phyloP scores from a whole-genome alignment of 2,113 vertebrate species.

The Megaleporinus macrocephalus region DNA sequence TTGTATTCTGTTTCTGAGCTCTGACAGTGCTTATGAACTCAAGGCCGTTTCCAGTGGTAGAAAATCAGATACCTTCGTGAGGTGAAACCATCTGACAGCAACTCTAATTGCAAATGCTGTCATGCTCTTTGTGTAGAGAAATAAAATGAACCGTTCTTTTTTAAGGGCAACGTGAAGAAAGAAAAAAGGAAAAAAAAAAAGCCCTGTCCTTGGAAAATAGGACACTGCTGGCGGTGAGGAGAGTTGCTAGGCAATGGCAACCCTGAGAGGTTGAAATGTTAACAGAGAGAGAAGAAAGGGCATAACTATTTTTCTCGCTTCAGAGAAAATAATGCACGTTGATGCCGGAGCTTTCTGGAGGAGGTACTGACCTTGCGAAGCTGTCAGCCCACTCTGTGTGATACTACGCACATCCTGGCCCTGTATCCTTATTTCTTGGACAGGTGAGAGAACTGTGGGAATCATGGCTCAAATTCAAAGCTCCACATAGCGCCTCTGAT shows the following conservation, averaged over 20 bases:
- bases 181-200: neutral
- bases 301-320: constrained; percentile 26
- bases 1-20: neutral
- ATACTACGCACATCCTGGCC: neutral
- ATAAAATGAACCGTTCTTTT: constrained; percentile 2
- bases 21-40: neutral
- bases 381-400: neutral
- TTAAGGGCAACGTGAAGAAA: neutral
- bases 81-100: neutral
- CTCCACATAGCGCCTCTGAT: neutral
- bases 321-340: neutral
- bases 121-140: neutral
- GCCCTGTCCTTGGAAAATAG: constrained; percentile 25
- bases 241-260: constrained; percentile 51
- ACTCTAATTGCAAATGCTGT: constrained; percentile 12
- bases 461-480: neutral
- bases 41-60: neutral
- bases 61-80: neutral
- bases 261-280: constrained; percentile 35
- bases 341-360: neutral
- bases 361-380: constrained; percentile 17
- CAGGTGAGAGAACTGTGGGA: constrained; percentile 9
- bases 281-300: constrained; percentile 25
- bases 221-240: constrained; percentile 9
- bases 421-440: neutral